A percentile compares a stretch with the other conserved stretches of the same genome.
These are phyloP conservation scores for Sebastes fasciatus DNA, from an alignment of 2,113 vertebrate genomes.

Conservation along the genomic window DNA sequence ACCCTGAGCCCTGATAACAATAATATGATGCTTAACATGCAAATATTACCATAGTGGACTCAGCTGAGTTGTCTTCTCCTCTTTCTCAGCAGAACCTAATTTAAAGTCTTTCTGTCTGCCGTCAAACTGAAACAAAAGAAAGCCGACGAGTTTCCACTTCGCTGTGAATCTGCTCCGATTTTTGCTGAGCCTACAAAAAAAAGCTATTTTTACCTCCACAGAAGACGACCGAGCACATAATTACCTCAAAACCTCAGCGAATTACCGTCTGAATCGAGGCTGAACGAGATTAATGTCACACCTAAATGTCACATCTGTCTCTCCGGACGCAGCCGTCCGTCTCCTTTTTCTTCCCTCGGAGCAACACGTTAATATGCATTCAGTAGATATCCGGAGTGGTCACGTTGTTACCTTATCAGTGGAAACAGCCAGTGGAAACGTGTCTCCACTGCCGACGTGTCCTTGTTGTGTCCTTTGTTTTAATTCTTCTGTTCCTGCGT, in stretches of 20 bases:
- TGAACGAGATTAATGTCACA: not conserved
- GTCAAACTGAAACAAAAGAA: constrained; percentile 7
- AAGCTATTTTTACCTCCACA: not conserved
- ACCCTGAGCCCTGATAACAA: too few species aligned
- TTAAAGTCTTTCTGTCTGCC: not conserved
- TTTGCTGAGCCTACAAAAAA: not conserved
- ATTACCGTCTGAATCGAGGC: not conserved
- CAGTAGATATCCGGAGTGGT: not conserved
- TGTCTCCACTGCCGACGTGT: not conserved
- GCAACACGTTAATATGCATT: not conserved
- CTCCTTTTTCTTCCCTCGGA: not conserved
- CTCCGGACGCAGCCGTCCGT: not conserved
- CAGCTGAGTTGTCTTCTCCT: not conserved
- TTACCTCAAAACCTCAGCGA: constrained; percentile 14
- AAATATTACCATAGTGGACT: not conserved
- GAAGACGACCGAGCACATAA: not conserved
- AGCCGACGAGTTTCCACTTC: not conserved
- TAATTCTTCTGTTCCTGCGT: too few species aligned
- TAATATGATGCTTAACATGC: not conserved
- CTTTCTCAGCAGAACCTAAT: not conserved
- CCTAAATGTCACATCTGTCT: constrained; percentile 1
- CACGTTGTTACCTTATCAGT: not conserved
- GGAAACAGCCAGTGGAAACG: not conserved
- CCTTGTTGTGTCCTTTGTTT: not conserved
- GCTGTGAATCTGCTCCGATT: not conserved